A percentile compares a stretch with the other conserved stretches of the same genome.
These are phyloP conservation scores for Phrynocephalus vlangalii DNA, from an alignment of 2,797 vertebrate species.

Conservation along the genomic window DNA sequence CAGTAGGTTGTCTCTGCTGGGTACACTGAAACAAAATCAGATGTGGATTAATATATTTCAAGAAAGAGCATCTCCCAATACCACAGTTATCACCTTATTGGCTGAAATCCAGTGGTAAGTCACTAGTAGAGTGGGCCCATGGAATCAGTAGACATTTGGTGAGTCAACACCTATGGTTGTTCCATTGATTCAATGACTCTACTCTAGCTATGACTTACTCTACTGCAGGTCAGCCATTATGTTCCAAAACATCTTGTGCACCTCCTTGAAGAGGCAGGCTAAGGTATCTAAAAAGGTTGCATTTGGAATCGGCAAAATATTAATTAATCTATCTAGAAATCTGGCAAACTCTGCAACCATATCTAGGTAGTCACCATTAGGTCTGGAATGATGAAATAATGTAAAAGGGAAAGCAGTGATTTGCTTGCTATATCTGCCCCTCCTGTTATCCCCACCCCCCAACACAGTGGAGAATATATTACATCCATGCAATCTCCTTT, in stretches of 20 bases:
- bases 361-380: neutral
- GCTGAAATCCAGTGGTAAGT: too few species aligned
- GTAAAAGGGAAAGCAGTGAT: neutral
- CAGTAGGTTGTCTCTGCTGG: conserved; percentile 75
- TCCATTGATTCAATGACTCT: too few species aligned
- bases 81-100: neutral
- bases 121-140: too few species aligned
- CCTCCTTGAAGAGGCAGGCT: too few species aligned
- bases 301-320: neutral
- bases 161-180: too few species aligned
- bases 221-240: neutral
- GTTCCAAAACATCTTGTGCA: neutral
- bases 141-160: too few species aligned
- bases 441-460: neutral
- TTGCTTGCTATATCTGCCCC: neutral
- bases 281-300: neutral
- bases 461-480: too few species aligned
- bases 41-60: conserved; percentile 41
- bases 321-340: neutral
- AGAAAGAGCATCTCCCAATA: neutral
- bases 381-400: neutral
- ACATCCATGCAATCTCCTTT: too few species aligned
- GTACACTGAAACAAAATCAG: conserved; percentile 74
- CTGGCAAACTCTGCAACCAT: neutral
- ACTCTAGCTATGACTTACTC: too few species aligned